Evolutionary conservation across 2,113 vertebrate genomes (phyloP), one percentile per base, ranked within the genome.

Genomic region (Entomyzon cyanotis): DNA sequence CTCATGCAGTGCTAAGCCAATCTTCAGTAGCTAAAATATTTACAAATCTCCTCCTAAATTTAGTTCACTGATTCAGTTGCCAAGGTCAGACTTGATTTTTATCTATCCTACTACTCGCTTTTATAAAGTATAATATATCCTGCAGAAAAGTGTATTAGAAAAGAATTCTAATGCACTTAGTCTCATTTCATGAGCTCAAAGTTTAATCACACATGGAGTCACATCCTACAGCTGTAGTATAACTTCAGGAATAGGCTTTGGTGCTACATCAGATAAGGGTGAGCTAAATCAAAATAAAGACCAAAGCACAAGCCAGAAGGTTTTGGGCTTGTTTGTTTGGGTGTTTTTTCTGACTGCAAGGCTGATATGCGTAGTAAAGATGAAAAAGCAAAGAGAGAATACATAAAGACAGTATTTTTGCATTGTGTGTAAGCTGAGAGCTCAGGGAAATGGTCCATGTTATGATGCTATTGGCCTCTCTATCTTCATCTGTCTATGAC

Each of bases 401-500:
- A 24, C 7, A 19, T 4, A 17, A 31, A 35, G 19, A 9, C 4
- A 17, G 2, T 42, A 7, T 25, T 33, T 89, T 70, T 50, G 18
- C 9, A 17, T 1, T 56, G 30, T 10, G 2, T 19, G 55, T 75
- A 75, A 62, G 2, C 31, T 33, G 46, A 75, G 37, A 42, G 11
- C 22, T 77, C n/a, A 28, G 24, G 23, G 27, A 82, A 52, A 41
- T 5, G 74, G 21, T 67, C n/a, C 20, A 12, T 74, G 12, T 18
- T 63, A 12, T 23, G 8, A 7, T 63, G 31, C 3, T 58, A n/a
- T n/a, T n/a, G n/a, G n/a, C n/a, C n/a, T n/a, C n/a, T n/a, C n/a
- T n/a, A 0, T 46, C 59, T 47, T 70, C 19, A 11, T 62, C 46
- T 4, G 0, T 59, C 11, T 49, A 0, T 39, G 78, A 46, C 14